Evolutionary conservation across 92 coral and sea anemone genomes (phyloP), one percentile per base, ranked within the genome.

Genomic region (Desmophyllum pertusum): DNA sequence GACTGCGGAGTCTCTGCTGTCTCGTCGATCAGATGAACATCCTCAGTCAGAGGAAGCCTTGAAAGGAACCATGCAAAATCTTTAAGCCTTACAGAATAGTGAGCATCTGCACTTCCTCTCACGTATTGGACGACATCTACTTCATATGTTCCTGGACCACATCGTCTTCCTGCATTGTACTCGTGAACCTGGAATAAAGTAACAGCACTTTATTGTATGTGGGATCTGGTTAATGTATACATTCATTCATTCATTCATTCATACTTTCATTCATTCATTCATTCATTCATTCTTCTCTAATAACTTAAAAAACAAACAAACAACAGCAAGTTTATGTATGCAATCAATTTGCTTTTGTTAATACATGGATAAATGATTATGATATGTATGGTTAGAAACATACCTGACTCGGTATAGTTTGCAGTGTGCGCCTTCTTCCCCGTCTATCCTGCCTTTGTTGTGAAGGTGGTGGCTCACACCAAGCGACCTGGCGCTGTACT

Each of bases 1-100:
- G 76, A 10, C 57, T 87, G 86, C 43, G 0, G 80, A 70, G 31
- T 38, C 4, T 81, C 59, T 45, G 52, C 10, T 29, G 11, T 38
- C 27, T 0, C 64, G 13, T 80, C 90, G 0, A 59, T 27, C 11
- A 30, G 36, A 17, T 70, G 10, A 55, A 15, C 48, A 78, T 86
- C 80, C 78, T 70, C 89, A 43, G 78, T 41, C 73, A 30, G 6
- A 81, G 75, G 87, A 17, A 85, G 87, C 27, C 90, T 29, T 70
- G 90, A 62, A 30, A 90, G 52, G 29, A 90, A 90, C 93, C 93
- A 90, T 45, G 77, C 93, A 70, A 90, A 90, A 68, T 90, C 87
- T 29, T 90, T 90, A 25, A 74, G 27, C 51, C 27, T 59, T 46
- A 81, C 81, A 11, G 63, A 4, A 37, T 65, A 65, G 88, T 29